Evolutionary conservation across 1,140 invertebrate genomes (phyloP), one percentile per base, ranked within the genome.

Genomic region (Bombus polaris): DNA sequence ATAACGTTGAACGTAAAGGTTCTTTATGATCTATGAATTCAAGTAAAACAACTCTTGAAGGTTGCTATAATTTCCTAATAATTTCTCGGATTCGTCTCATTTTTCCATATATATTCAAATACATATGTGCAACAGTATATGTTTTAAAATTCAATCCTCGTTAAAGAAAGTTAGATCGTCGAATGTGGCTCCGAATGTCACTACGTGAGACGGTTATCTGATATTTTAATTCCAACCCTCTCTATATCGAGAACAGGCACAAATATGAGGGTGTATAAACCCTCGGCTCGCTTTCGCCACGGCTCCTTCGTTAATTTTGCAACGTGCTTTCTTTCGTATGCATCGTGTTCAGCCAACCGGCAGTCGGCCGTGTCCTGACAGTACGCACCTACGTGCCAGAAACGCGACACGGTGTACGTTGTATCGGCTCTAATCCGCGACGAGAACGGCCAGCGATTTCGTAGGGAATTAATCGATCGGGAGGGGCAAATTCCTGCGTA

Each of bases 381-480:
- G 53, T 32, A 15, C 35, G 35, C 22, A 37, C 4, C 42, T 57
- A 39, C 57, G 74, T 70, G 57, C 2, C 74, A 32, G 68, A 66
- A 70, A 65, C 74, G 72, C 74, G 81, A 83, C 71, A 65, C 76
- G 59, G 44, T 68, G 83, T 62, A 72, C 66, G 75, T 73, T 81
- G 88, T 66, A 74, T 70, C 86, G 74, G 66, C 78, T 72, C 83
- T 90, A 90, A 90, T 90, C 88, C 86, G 80, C 86, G 78, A 90
- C 89, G 83, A 81, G 89, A 72, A 90, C 68, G 77, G 72, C 83
- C 83, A 87, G 83, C 88, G 89, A 90, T 90, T 90, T 90, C 89
- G 86, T 90, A 90, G 86, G 88, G 89, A 90, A 90, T 90, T 90
- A 90, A 90, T 90, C 89, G 89, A 90, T 88, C 88, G 88, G 86